phyloP scores from a whole-genome alignment of 2,888 invertebrate genomes.

The Hydrotaea cyrtoneurina region DNA sequence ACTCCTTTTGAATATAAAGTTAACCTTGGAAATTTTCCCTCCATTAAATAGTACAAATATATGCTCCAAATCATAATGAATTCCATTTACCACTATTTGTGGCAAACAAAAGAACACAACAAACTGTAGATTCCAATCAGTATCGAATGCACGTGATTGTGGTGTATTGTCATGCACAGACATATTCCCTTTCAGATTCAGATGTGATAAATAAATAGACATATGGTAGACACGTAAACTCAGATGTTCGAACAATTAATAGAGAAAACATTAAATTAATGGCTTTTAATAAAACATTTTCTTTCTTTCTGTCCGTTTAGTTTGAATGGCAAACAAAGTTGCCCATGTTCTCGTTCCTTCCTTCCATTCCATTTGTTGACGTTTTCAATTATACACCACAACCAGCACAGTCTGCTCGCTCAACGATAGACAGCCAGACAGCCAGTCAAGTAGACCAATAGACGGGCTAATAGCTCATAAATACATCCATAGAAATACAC shows the following conservation, averaged over 20 bases:
- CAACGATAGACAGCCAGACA: background rate
- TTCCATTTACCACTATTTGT: too few species aligned
- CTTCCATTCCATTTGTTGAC: slow-evolving; percentile 1
- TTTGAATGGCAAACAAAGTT: slow-evolving; percentile 9
- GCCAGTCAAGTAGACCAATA: background rate
- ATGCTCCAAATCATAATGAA: too few species aligned
- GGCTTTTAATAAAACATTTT: slow-evolving; percentile 15
- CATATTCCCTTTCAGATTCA: too few species aligned
- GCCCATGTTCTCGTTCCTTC: slow-evolving; percentile 2
- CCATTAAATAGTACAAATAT: too few species aligned
- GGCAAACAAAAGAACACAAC: too few species aligned
- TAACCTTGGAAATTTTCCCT: too few species aligned
- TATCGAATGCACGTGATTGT: slow-evolving; percentile 5
- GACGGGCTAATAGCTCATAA: background rate
- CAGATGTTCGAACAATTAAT: background rate
- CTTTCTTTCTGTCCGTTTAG: background rate
- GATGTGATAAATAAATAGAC: background rate
- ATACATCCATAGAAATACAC: background rate
- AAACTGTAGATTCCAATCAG: background rate
- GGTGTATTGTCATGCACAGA: background rate
- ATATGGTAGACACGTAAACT: background rate
- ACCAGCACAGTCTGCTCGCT: background rate
- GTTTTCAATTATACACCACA: slow-evolving; percentile 26
- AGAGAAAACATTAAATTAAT: slow-evolving; percentile 28
- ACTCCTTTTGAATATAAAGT: too few species aligned